These are phyloP conservation scores for Lochmaea capreae DNA, from an alignment of 2,888 invertebrate genomes.

Conservation along the genomic window DNA sequence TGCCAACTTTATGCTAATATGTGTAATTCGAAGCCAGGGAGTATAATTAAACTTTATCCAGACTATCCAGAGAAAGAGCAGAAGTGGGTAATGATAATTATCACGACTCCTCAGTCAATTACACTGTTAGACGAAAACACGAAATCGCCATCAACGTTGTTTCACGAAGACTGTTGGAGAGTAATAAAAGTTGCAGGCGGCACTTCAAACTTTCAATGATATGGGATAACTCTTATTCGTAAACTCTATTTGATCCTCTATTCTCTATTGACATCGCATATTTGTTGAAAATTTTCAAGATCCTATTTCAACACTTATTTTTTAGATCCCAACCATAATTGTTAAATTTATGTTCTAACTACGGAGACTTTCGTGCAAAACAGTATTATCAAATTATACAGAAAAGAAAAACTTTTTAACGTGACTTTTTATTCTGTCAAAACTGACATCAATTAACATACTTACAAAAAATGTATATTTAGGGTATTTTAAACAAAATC, in stretches of 20 bases:
- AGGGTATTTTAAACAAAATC: no score
- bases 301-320: no score
- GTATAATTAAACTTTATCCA: conserved; percentile 26
- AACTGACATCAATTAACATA: no score
- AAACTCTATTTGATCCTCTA: not conserved
- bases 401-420: no score
- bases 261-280: not conserved
- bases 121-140: conserved; percentile 26
- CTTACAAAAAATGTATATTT: no score
- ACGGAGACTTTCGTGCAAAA: no score
- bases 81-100: conserved; percentile 32
- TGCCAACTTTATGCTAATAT: conserved; percentile 27
- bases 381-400: no score
- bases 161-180: conserved; percentile 13
- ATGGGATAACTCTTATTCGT: not conserved
- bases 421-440: no score
- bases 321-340: no score
- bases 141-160: conserved; percentile 26
- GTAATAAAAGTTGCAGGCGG: conserved; percentile 6
- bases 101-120: conserved; percentile 30
- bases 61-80: conserved; percentile 27
- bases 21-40: conserved; percentile 27
- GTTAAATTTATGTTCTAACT: no score
- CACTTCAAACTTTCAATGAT: conserved; percentile 1
- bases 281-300: no score